Evolutionary conservation across 37 sponge, comb jelly and placozoan species (phyloP), one percentile per base, ranked within the genome.

Genomic region (Eunapius fragilis): DNA sequence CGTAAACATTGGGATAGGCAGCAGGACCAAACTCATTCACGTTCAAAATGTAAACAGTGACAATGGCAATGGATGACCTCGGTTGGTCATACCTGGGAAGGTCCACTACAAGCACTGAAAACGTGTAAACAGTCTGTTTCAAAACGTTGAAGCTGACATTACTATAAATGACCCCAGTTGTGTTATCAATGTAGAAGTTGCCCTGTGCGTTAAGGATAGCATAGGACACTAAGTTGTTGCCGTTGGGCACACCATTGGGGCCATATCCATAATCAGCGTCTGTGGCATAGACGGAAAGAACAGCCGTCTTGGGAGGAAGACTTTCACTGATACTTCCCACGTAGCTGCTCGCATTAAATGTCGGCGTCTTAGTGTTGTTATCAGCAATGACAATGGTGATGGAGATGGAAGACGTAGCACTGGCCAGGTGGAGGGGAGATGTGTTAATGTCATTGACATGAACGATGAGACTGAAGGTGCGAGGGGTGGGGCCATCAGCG

Each of bases 1-100:
- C 72, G 72, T 93, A 92, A 0, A 4, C 36, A 24, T 25, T 36
- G 30, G 92, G 93, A 67, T 93, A 88, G 25, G 89, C 84, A 74
- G 84, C 50, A 11, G 94, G 94, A 11, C 86, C 67, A 75, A 82
- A 78, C 25, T 96, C 93, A 76, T 96, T 96, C 67, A 88, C 81
- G 74, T 92, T 91, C 24, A 82, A 0, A 12, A 96, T 88, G 37
- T 0, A 27, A 7, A 96, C 74, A 2, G 49, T 86, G 24, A 96
- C 89, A 14, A 32, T 50, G 10, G 68, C 47, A 30, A 28, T 70
- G 10, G 84, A 38, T 12, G 67, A 69, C 11, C 71, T 82, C 25
- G 68, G 30, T 14, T 24, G 14, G 22, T 82, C 78, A 35, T 34
- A 10, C 12, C 68, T 70, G 0, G 91, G 87, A 34, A 37, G 75